Evolutionary conservation across 2,888 invertebrate genomes (phyloP), one percentile per base, ranked within the genome.

Genomic region (Shargacucullia verbasci): DNA sequence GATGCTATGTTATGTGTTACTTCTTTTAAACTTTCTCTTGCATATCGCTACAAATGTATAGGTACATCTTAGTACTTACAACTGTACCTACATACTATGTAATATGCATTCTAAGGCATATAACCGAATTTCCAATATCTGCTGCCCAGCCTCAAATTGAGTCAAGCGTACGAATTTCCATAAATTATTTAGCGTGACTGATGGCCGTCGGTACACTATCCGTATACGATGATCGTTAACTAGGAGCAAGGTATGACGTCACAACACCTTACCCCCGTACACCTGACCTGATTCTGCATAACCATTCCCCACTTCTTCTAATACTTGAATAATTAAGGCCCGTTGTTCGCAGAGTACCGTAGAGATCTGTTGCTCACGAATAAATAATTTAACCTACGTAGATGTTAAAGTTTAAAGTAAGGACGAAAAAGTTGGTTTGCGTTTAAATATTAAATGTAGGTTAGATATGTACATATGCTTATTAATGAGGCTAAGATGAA

Each of bases 271-370:
- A 66, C 55, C 41, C 35, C 41, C 67, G 40, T 60, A 37, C 15
- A 47, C 57, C 65, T 71, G 65, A 73, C 76, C 78, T 63, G 64
- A 65, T 73, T 76, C 70, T 43, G 54, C 57, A 46, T 60, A 71
- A 67, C 59, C 60, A 70, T 62, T 54, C 60, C 65, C 53, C 46
- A 59, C 64, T 70, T 66, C 67, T 76, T 70, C 59, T 62, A 58
- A 62, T 57, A 54, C 50, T 35, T 78, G 72, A 78, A 78, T 78
- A 78, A 74, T 78, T 74, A 62, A 78, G 50, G 33, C 45, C 25
- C 49, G 57, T 63, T 74, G 76, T 76, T 78, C 64, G 64, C 68
- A 63, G 65, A 61, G 63, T 76, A 59, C 67, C 70, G 60, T 48
- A 31, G 55, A 70, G 70, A 62, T 73, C 59, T 69, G 56, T 37